Percentiles rank a stretch among this genome's conserved stretches.
Conservation (phyloP, 1,140 invertebrate species). For the Scaptomyza hsui region DNA sequence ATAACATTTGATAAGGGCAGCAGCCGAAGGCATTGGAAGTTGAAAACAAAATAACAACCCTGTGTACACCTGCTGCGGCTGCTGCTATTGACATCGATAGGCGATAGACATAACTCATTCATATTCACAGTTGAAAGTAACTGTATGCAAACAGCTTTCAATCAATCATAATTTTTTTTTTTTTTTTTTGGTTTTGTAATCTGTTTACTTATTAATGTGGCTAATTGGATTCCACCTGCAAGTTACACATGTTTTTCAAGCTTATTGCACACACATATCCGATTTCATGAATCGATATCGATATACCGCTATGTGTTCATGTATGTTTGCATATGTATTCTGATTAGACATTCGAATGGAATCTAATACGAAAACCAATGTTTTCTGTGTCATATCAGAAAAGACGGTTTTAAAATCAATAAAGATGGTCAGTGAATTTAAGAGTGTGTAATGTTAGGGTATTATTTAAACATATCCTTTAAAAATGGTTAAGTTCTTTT, state of each 20-base stretch:
- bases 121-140: constrained; percentile 13
- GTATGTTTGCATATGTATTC: not conserved
- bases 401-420: not conserved
- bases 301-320: not conserved
- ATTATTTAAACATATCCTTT: too few species aligned
- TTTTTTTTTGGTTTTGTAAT: not conserved
- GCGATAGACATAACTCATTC: constrained; percentile 12
- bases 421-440: too few species aligned
- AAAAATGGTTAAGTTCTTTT: too few species aligned
- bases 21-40: not conserved
- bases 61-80: not conserved
- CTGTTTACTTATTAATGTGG: constrained; percentile 9
- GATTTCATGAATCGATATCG: constrained; percentile 20
- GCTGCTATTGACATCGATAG: not conserved
- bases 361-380: not conserved
- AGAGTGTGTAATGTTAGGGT: too few species aligned
- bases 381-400: not conserved
- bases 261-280: constrained; percentile 5
- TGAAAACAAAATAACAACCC: not conserved
- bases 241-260: not conserved
- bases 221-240: constrained; percentile 12
- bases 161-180: constrained; percentile 4
- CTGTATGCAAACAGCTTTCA: constrained; percentile 17
- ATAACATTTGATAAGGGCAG: constrained; percentile 38
- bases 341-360: not conserved